phyloP scores from a whole-genome alignment of 2,113 vertebrate genomes.

The Numida meleagris region DNA sequence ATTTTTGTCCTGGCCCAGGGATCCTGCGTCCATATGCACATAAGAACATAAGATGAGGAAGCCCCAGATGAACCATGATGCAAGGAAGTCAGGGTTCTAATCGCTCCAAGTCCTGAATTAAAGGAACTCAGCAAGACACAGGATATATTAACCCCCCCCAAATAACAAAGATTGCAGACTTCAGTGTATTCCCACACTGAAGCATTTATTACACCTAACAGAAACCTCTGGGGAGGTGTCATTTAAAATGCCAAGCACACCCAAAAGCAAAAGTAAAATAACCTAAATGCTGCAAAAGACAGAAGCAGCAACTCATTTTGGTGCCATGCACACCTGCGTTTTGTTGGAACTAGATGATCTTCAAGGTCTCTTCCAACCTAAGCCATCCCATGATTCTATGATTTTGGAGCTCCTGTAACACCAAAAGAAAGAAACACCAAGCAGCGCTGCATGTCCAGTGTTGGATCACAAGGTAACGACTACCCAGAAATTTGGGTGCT shows the following conservation, averaged over 20 bases:
- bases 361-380: no score
- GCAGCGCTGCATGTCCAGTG: accelerated
- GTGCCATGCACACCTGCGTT: accelerated
- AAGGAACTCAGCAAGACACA: background rate
- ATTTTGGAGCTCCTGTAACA: background rate
- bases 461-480: background rate
- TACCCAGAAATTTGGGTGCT: background rate
- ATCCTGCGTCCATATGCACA: background rate
- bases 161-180: background rate
- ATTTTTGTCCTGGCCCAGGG: background rate
- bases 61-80: background rate
- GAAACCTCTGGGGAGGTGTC: background rate
- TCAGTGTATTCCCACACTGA: background rate
- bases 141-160: background rate
- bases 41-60: background rate
- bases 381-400: no score
- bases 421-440: background rate
- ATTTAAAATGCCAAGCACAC: background rate
- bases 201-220: background rate
- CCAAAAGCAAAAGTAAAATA: background rate
- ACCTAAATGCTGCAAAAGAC: background rate
- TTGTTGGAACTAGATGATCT: background rate
- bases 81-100: background rate
- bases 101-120: background rate
- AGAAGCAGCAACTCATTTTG: background rate